phyloP scores from a whole-genome alignment of 2,797 vertebrate species.

The Rallus crepitans region DNA sequence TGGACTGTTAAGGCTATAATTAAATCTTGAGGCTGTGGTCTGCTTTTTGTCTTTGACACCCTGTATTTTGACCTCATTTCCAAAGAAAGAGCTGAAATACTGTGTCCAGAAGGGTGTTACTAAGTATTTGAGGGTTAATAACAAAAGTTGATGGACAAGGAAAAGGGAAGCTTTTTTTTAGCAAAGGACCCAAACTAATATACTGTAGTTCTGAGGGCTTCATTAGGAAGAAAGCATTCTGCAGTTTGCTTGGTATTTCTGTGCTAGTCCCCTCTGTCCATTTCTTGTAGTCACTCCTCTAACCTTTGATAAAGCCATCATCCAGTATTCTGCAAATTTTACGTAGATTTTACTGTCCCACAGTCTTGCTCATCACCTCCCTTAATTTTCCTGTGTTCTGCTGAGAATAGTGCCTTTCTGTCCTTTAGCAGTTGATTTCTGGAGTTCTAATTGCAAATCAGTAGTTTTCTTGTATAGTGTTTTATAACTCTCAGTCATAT shows the following conservation, averaged over 20 bases:
- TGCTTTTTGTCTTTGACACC: not conserved
- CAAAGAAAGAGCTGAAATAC: not conserved
- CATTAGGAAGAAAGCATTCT: not conserved
- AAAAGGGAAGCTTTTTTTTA: rapidly evolving
- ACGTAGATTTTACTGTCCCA: not conserved
- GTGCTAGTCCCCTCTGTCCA: not conserved
- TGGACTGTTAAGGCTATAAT: not conserved
- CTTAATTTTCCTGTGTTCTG: not conserved
- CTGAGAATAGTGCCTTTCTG: not conserved
- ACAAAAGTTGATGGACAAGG: not conserved
- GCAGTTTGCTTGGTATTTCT: not conserved
- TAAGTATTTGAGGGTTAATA: not conserved
- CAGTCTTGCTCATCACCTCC: not conserved
- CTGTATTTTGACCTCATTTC: not conserved
- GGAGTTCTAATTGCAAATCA: not conserved
- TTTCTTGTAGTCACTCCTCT: not conserved
- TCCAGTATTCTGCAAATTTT: not conserved
- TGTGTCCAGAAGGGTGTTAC: not conserved
- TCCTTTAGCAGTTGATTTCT: not conserved
- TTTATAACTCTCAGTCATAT: not conserved
- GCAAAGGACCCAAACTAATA: not conserved
- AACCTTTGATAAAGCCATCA: not conserved
- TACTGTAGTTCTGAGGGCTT: not conserved
- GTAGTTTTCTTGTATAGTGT: not conserved
- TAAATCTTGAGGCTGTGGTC: not conserved